Evolutionary conservation across 1,140 invertebrate species (phyloP).

Genomic region (Lysiphlebus fabarum): DNA sequence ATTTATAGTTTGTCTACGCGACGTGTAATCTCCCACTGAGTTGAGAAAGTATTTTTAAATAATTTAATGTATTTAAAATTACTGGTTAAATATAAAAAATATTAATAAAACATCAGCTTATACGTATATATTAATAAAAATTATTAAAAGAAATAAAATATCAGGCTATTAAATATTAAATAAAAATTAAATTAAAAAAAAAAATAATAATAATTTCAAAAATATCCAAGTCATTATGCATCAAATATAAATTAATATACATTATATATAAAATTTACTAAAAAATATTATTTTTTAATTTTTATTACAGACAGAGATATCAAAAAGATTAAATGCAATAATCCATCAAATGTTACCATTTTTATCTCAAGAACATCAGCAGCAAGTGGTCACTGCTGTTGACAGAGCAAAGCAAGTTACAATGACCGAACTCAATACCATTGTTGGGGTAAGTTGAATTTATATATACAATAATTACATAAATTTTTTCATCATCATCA

Average conservation of each 20-base stretch:
- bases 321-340: constrained; percentile 87
- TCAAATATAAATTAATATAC: no score
- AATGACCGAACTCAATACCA: constrained; percentile 87
- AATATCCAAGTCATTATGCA: no score
- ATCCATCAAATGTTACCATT: constrained; percentile 89
- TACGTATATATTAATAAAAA: no score
- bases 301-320: constrained; percentile 91
- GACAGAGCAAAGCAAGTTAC: constrained; percentile 95
- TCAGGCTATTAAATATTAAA: neutral
- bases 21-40: constrained; percentile 13
- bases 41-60: constrained; percentile 3
- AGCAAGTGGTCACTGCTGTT: constrained; percentile 87
- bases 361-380: constrained; percentile 90
- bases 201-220: no score
- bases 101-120: no score
- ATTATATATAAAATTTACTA: no score
- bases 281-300: constrained; percentile 38
- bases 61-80: neutral
- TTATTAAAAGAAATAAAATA: no score
- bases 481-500: no score
- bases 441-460: constrained; percentile 85
- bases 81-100: neutral
- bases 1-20: constrained; percentile 15
- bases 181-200: neutral
- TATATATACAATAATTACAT: no score